Base-by-base conservation (phyloP, 2,888 invertebrate genomes). In the Brachypterus glaber region DNA sequence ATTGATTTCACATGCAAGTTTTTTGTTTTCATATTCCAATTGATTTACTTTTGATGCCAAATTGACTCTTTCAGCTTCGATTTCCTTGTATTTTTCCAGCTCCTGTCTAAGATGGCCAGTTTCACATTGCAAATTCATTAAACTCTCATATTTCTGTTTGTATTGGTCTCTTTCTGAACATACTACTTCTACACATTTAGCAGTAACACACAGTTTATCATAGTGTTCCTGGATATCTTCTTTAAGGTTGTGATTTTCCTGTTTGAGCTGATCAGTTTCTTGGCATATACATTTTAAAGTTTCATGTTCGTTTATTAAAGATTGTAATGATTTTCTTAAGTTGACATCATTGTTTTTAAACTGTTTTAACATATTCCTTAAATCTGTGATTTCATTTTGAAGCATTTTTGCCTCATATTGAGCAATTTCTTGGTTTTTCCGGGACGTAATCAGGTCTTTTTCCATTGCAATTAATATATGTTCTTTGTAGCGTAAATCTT, bases 21-120 rank as follows among this genome's bases (percentile, higher is more conserved):
- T 66, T 57, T 67, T 70, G 26, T 76, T 74, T 63, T 76, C 75
- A 49, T 71, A 68, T 36, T 71, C 73, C 25, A 66, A 60, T 59
- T 74, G 73, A 46, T 70, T 67, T 29, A 74, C 54, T 59, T 71
- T 71, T 47, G 68, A 66, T 39, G 66, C 54, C 21, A 74, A 55
- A 35, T 50, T 43, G 50, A 71, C 71, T 50, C 67, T 67, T 47
- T 76, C 74, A 41, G 67, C 67, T 54, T 71, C 69, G 12, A 65
- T 36, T 9, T 27, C 14, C 39, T 54, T 57, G 2, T 54, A 54
- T 37, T 53, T 51, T 30, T 59, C 58, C n/a, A 60, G 48, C 47
- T 62, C 57, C 2, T 46, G 46, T 35, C 53, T 47, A 13, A 63
- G 41, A 18, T 47, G 44, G 17, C 57, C 54, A 33, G 53, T 58